Evolutionary conservation across 1,140 invertebrate species (phyloP).

Genomic region (Zelostemma sp.): DNA sequence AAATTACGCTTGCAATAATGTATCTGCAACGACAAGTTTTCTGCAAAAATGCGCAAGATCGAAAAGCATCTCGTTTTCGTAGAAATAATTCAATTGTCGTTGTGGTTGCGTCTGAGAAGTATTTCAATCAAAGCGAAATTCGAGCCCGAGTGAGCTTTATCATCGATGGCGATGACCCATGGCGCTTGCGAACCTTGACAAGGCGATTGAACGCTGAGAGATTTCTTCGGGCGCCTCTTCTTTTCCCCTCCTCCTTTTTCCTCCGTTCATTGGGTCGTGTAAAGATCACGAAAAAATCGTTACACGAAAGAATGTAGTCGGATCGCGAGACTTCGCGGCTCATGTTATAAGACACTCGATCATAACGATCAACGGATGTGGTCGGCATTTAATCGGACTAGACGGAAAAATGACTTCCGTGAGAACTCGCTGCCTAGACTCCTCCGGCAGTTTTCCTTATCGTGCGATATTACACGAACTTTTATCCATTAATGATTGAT

Average conservation of each 20-base stretch:
- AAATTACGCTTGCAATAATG: no score
- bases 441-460: slow-evolving; percentile 14
- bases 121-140: slow-evolving; percentile 37
- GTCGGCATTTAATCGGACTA: slow-evolving; percentile 65
- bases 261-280: slow-evolving; percentile 36
- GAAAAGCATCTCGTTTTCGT: no score
- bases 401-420: slow-evolving; percentile 68
- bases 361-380: slow-evolving; percentile 68
- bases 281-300: slow-evolving; percentile 50
- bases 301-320: slow-evolving; percentile 62
- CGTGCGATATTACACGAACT: slow-evolving; percentile 23
- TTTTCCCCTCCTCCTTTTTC: slow-evolving; percentile 39
- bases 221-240: slow-evolving; percentile 48
- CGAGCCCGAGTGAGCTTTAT: slow-evolving; percentile 46
- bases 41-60: no score
- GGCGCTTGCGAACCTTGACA: slow-evolving; percentile 59
- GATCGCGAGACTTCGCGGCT: slow-evolving; percentile 50
- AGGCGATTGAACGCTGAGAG: slow-evolving; percentile 45
- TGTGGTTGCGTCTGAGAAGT: no score
- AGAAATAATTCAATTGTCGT: no score
- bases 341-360: slow-evolving; percentile 52
- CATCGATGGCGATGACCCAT: slow-evolving; percentile 50
- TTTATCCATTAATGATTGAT: slow-evolving; percentile 27
- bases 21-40: no score
- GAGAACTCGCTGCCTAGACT: slow-evolving; percentile 53